phyloP scores from a whole-genome alignment of 2,113 vertebrate species.

The Dromiciops gliroides region DNA sequence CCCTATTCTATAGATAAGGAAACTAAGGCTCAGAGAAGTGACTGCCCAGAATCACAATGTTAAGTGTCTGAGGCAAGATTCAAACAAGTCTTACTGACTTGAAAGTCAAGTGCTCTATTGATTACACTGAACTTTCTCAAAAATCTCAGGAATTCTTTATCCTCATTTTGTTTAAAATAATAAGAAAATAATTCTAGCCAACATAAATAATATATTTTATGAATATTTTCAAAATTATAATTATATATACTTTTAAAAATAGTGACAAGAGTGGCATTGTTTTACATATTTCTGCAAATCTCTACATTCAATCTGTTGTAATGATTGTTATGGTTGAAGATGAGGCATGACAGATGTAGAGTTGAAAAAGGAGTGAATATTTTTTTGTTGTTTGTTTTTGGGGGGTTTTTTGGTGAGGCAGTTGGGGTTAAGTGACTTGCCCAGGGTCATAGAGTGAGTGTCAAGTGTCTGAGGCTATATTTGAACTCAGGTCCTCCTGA shows the following conservation, averaged over 20 bases:
- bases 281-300: background rate
- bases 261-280: background rate
- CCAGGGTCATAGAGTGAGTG: too few species aligned
- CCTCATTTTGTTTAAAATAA: background rate
- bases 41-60: background rate
- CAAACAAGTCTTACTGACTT: background rate
- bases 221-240: background rate
- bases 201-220: background rate
- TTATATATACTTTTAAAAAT: background rate
- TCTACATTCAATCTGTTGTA: background rate
- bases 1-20: background rate
- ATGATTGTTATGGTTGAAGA: background rate
- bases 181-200: background rate
- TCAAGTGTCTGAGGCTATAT: too few species aligned
- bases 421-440: too few species aligned
- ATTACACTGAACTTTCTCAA: background rate
- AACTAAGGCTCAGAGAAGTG: background rate
- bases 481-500: too few species aligned
- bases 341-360: too few species aligned
- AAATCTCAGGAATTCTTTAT: background rate
- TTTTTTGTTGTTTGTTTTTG: too few species aligned
- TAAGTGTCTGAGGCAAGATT: background rate
- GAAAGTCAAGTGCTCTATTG: background rate
- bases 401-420: too few species aligned
- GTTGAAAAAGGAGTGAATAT: too few species aligned